Evolutionary conservation across 2,888 invertebrate species (phyloP), one percentile per base, ranked within the genome.

Genomic region (Adineta ricciae): DNA sequence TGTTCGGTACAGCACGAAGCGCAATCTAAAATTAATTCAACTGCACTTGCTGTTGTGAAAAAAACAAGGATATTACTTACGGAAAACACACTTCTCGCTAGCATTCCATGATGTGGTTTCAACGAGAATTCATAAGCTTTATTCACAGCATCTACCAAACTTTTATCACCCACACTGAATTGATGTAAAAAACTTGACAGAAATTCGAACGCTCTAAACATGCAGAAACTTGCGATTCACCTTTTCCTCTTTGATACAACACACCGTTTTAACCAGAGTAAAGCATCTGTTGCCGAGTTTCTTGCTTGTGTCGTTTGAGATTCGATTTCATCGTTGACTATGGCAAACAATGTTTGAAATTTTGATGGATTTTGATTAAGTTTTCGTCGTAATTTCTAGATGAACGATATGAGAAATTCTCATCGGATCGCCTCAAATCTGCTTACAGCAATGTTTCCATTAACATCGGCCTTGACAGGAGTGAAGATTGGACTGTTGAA

Each of bases 391-490:
- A 91, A 88, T 89, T 91, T 91, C 91, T 90, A 32, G 19, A 19
- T 87, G 38, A 88, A 87, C 86, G 84, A 86, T 87, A 24, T 16
- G 5, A 46, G 5, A 46, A 50, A 36, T n/a, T 24, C 38, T 21
- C 19, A 36, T 7, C 16, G 16, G 11, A 46, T 46, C 11, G 11
- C 46, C 11, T 46, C 5, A 46, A 46, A 46, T 46, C 46, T 8
- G 87, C 88, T 87, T 87, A 90, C 90, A 86, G 88, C 87, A 21
- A 90, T 89, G 87, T 90, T 90, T 50, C 90, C 90, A 83, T 88
- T 88, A 84, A 90, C 89, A 87, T 90, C 90, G 88, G 90, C 88
- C 87, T 90, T 90, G 11, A 90, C 89, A 14, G 90, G 90, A 64
- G 89, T 88, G 88, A 91, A 91, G 54, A 90, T 90, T 83, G 90